These are phyloP conservation scores for Palythoa grandis DNA, from an alignment of 92 coral and sea anemone species.

Conservation along the genomic window DNA sequence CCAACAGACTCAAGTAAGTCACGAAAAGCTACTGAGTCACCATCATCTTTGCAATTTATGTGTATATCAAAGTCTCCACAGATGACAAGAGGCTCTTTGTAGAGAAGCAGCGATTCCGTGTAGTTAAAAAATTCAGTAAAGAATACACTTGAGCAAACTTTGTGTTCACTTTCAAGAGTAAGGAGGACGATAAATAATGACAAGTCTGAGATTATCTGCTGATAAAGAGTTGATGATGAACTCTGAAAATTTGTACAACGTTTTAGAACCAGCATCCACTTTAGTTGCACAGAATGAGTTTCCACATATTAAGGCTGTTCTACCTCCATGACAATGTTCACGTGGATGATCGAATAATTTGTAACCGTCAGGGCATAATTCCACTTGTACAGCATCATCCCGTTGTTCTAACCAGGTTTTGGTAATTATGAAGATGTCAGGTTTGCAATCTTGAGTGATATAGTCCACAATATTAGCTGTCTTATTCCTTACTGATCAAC, in stretches of 20 bases:
- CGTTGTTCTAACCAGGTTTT: no score
- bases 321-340: constrained; percentile 51
- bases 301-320: constrained; percentile 47
- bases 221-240: constrained; percentile 42
- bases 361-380: constrained; percentile 51
- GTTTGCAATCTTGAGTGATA: no score
- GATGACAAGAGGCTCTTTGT: constrained; percentile 54
- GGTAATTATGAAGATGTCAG: no score
- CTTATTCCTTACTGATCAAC: no score
- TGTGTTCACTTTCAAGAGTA: constrained; percentile 56
- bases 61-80: constrained; percentile 51
- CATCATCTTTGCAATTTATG: constrained; percentile 38
- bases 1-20: constrained; percentile 51
- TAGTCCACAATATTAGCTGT: no score
- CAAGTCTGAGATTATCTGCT: constrained; percentile 35
- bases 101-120: constrained; percentile 46
- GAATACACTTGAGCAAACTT: constrained; percentile 49
- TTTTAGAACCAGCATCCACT: constrained; percentile 32
- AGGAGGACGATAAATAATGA: constrained; percentile 55
- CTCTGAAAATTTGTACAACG: constrained; percentile 64
- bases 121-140: constrained; percentile 48
- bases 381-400: no score
- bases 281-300: constrained; percentile 45
- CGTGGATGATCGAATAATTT: constrained; percentile 58
- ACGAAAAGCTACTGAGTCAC: constrained; percentile 24